phyloP scores from a whole-genome alignment of 2,888 invertebrate genomes.

The Hypomecis atomaria region DNA sequence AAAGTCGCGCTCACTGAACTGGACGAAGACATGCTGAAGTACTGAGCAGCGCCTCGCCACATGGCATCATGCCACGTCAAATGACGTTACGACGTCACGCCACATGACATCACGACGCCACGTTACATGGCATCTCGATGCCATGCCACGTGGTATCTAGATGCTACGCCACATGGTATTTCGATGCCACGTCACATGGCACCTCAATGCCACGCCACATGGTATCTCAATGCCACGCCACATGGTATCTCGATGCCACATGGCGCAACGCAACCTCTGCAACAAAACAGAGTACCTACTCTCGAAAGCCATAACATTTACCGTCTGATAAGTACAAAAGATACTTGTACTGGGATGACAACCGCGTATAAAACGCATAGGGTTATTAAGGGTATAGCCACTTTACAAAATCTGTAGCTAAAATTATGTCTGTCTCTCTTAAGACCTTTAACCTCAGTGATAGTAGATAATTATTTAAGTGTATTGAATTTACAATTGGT shows the following conservation, averaged over 20 bases:
- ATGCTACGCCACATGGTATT: too few species aligned
- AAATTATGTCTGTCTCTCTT: too few species aligned
- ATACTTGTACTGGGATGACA: background rate
- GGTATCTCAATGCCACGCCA: background rate
- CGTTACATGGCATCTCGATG: background rate
- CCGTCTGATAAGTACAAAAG: conserved; percentile 5
- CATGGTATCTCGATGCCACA: background rate
- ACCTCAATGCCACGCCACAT: background rate
- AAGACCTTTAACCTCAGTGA: too few species aligned
- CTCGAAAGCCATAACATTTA: background rate
- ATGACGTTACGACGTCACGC: background rate
- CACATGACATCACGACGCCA: background rate
- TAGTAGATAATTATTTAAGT: background rate
- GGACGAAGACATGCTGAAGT: conserved; percentile 75
- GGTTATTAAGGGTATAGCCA: conserved; percentile 11
- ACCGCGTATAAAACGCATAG: background rate
- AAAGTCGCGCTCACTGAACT: conserved; percentile 76
- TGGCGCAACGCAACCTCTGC: conserved; percentile 1
- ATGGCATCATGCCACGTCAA: too few species aligned
- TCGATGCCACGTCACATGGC: background rate
- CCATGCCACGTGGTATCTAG: background rate
- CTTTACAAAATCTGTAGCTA: conserved; percentile 27
- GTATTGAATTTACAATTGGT: background rate
- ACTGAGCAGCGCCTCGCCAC: conserved; percentile 53
- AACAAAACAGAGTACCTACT: conserved; percentile 2